phyloP scores from a whole-genome alignment of 2,797 vertebrate genomes.

The Apogon hyalosoma region DNA sequence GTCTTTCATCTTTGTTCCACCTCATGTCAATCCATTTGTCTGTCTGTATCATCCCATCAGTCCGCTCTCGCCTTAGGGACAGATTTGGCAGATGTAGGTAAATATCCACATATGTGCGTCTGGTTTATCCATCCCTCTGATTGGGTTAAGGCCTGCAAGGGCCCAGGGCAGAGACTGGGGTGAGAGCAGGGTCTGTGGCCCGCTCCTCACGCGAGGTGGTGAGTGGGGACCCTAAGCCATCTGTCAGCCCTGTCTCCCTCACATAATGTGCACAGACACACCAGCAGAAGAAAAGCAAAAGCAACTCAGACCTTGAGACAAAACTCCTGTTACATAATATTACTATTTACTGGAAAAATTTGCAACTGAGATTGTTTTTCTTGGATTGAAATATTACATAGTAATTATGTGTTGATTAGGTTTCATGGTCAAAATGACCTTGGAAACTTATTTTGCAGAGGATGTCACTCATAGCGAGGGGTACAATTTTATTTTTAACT shows the following conservation, averaged over 20 bases:
- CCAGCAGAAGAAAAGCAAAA: conserved; percentile 34
- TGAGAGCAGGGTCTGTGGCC: conserved; percentile 52
- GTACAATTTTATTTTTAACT: neutral
- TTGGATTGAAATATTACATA: conserved; percentile 28
- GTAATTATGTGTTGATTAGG: conserved; percentile 50
- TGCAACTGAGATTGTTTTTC: conserved; percentile 14
- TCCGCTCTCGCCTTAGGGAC: conserved; percentile 44
- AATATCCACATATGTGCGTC: conserved; percentile 75
- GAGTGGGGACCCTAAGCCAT: conserved; percentile 78
- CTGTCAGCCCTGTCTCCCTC: conserved; percentile 69
- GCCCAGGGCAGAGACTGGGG: conserved; percentile 34
- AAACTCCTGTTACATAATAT: conserved; percentile 39
- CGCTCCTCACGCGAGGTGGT: conserved; percentile 70
- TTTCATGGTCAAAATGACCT: conserved; percentile 31
- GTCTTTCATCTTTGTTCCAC: conserved; percentile 27
- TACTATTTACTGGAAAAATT: conserved; percentile 21
- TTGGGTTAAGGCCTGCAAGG: conserved; percentile 57
- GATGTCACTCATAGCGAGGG: conserved; percentile 25
- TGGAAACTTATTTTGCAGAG: conserved; percentile 43
- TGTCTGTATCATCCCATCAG: conserved; percentile 38
- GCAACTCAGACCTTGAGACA: conserved; percentile 12
- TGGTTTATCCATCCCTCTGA: conserved; percentile 78
- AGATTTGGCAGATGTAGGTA: conserved; percentile 71
- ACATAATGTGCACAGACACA: conserved; percentile 41
- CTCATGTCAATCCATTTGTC: conserved; percentile 40